These are phyloP conservation scores for Plestiodon gilberti DNA, from an alignment of 2,113 vertebrate genomes.

Conservation along the genomic window DNA sequence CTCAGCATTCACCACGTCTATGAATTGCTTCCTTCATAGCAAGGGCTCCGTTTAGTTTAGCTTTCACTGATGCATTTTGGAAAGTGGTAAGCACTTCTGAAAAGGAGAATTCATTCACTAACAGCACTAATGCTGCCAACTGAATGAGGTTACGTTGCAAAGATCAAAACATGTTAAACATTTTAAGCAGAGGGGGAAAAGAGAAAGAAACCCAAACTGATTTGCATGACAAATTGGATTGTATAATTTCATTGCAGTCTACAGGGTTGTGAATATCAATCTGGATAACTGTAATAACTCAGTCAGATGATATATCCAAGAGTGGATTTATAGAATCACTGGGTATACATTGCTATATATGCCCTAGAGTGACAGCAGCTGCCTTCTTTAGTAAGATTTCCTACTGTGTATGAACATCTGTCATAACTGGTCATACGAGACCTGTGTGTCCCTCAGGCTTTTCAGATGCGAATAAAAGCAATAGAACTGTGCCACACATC, in stretches of 20 bases:
- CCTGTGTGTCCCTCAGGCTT: background rate
- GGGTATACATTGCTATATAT: background rate
- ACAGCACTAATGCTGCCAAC: slow-evolving; percentile 14
- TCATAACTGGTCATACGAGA: slow-evolving; percentile 15
- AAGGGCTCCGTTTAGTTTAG: slow-evolving; percentile 40
- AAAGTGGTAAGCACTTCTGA: slow-evolving; percentile 23
- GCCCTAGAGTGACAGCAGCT: slow-evolving; percentile 12
- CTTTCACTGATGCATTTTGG: slow-evolving; percentile 27
- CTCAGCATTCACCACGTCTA: slow-evolving; percentile 22
- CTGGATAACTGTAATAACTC: slow-evolving; percentile 9
- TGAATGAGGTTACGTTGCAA: background rate
- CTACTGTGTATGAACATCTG: slow-evolving; percentile 4
- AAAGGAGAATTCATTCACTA: slow-evolving; percentile 33
- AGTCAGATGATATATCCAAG: slow-evolving; percentile 30
- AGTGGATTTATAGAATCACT: background rate
- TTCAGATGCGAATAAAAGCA: slow-evolving; percentile 43
- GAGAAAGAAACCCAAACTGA: background rate
- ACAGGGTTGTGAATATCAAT: background rate
- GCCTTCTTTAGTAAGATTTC: slow-evolving; percentile 9
- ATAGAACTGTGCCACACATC: background rate
- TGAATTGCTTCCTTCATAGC: slow-evolving; percentile 41
- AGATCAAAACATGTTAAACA: slow-evolving; percentile 16
- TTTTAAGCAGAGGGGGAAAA: background rate
- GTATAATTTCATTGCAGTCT: background rate
- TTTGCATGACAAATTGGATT: background rate